phyloP scores from a whole-genome alignment of 2,888 invertebrate species.

The Callosobruchus maculatus region DNA sequence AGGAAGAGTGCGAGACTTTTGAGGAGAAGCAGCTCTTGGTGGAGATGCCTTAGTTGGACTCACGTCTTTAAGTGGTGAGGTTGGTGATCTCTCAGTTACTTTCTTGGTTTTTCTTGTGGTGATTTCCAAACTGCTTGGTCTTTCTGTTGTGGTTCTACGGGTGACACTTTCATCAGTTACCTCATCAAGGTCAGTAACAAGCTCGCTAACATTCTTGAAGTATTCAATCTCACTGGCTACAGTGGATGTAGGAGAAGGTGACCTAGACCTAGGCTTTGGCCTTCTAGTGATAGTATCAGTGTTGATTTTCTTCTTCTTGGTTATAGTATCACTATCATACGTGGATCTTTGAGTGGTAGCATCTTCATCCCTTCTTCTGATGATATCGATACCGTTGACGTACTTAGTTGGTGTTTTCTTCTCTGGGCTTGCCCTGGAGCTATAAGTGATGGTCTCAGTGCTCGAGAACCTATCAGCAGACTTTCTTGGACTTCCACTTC shows the following conservation, averaged over 20 bases:
- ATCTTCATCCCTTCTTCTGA: not conserved
- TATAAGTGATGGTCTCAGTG: conserved; percentile 31
- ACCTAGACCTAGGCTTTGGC: conserved; percentile 29
- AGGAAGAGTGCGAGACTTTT: conserved; percentile 48
- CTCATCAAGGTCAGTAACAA: conserved; percentile 42
- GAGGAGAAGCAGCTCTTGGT: conserved; percentile 29
- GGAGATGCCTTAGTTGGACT: conserved; percentile 26
- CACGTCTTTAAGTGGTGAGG: conserved; percentile 32
- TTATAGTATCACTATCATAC: conserved; percentile 27
- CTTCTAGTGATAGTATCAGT: conserved; percentile 32
- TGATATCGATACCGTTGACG: not conserved
- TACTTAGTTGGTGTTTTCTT: conserved; percentile 13
- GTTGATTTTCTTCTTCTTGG: conserved; percentile 18
- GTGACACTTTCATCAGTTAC: conserved; percentile 19
- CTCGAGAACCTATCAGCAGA: conserved; percentile 29
- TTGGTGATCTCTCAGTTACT: conserved; percentile 39
- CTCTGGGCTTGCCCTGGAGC: conserved; percentile 13
- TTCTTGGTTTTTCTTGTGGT: conserved; percentile 32
- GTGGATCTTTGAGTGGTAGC: conserved; percentile 6
- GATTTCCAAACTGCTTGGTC: conserved; percentile 32
- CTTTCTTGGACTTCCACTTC: conserved; percentile 32
- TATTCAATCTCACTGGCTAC: conserved; percentile 57
- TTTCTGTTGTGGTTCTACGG: conserved; percentile 18
- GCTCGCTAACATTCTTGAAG: conserved; percentile 32
- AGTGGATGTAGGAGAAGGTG: conserved; percentile 35